Evolutionary conservation across 1,140 invertebrate species (phyloP), one percentile per base, ranked within the genome.

Genomic region (Brachionus paranguensis): DNA sequence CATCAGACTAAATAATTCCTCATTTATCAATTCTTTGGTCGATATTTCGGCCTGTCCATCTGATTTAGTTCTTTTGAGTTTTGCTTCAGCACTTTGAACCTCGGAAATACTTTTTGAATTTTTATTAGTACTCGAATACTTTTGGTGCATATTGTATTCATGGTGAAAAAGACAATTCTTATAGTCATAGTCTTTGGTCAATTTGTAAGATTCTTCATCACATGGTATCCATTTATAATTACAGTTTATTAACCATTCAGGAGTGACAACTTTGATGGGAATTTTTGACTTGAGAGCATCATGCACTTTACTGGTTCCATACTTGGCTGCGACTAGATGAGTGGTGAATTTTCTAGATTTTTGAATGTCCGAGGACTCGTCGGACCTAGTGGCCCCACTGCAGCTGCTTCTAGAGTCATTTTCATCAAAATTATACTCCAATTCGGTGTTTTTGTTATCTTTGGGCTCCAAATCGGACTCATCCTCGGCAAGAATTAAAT

Each of bases 111-210:
- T 41, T 43, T 72, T 72, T 33, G 24, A 43, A 72, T 72, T 76
- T 47, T 76, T 76, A 47, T 12, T 50, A 53, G 20, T 50, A 29
- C 10, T n/a, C 20, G 72, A 76, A 29, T 64, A 81, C 27, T 81
- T 81, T 81, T 81, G 78, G 53, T 81, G 78, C 78, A 81, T 81
- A 27, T 81, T 81, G 43, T 81, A 81, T 10, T 81, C 78, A 27
- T 81, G 78, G 29, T 81, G 78, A 68, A 81, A 81, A 4, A 81
- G 24, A 47, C 78, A 81, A 64, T 81, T 81, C 29, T 81, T 81
- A 47, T 81, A 81, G 12, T 81, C 78, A 47, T 81, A 81, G 3
- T 68, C 64, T 65, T 81, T 81, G 41, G 50, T 81, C 11, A 81
- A 47, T 64, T 81, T 83, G 45, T 70, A 83, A 0, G n/a, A n/a